Evolutionary conservation across 2,113 vertebrate genomes (phyloP), one percentile per base, ranked within the genome.

Genomic region (Oostethus manadensis): DNA sequence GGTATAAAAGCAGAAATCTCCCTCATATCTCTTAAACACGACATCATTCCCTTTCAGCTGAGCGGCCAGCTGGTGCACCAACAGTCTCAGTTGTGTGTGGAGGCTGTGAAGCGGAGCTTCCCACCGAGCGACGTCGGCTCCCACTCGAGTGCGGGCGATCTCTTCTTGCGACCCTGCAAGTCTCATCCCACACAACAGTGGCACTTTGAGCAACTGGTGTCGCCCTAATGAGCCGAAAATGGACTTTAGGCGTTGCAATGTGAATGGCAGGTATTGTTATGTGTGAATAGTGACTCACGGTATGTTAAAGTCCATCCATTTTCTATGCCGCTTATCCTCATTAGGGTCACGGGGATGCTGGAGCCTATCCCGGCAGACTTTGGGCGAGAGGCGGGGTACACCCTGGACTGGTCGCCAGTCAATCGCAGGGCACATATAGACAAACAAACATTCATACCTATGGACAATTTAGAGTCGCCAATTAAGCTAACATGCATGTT

Each of bases 1-100:
- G 91, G 93, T 90, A 70, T 74, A 62, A n/a, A 1, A 15, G 26
- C 49, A 11, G 20, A 33, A 3, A 14, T 42, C 13, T 13, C 38
- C 38, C 11, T 42, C 38, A 42, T 14, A 42, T 42, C 5, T 42
- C 13, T 42, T 11, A 14, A 14, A 42, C 49, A 16, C 8, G 49
- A 8, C 16, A 16, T 17, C 16, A 15, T 9, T 16, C 10, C 7
- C 17, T 29, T 35, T 10, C 67, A 86, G 66, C 71, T 93, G 91
- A 88, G 84, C 62, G 92, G 93, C 61, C 88, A 89, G 76, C 87
- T 97, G 10, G 71, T 92, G 48, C 94, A 96, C 26, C 23, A 90
- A 26, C 76, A 86, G 73, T 91, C 93, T 55, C 92, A 91, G 60
- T 88, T 91, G 70, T 97, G 94, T 83, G 76, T 94, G 68, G 92